A percentile compares a stretch with the other conserved stretches of the same genome.
These are phyloP conservation scores for Heliconius congener DNA, from an alignment of 1,140 invertebrate species.

Conservation along the genomic window DNA sequence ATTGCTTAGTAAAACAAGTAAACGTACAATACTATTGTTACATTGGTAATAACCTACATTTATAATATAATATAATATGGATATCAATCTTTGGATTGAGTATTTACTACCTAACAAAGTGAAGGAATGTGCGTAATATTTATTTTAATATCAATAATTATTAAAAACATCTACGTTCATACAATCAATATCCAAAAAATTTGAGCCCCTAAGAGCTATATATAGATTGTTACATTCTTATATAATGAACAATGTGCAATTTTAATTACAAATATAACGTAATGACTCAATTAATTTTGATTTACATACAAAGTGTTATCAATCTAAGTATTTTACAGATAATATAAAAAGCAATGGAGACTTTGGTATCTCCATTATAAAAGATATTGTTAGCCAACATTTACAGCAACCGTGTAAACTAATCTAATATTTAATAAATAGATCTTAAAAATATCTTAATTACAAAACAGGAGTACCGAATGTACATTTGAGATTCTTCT, in stretches of 20 bases:
- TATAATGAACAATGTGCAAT: conserved; percentile 54
- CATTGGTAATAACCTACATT: conserved; percentile 43
- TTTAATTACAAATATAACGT: conserved; percentile 56
- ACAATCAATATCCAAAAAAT: conserved; percentile 36
- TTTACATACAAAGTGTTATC: conserved; percentile 29
- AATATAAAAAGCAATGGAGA: conserved; percentile 33
- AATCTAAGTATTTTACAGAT: conserved; percentile 16
- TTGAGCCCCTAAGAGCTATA: conserved; percentile 27
- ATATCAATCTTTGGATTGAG: conserved; percentile 74
- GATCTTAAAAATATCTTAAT: conserved; percentile 58
- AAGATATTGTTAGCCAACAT: conserved; percentile 19
- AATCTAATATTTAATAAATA: conserved; percentile 67
- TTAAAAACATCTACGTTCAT: conserved; percentile 33
- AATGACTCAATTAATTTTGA: conserved; percentile 58
- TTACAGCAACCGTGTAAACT: conserved; percentile 39
- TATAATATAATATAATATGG: conserved; percentile 42
- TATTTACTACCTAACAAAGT: conserved; percentile 54
- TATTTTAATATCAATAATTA: conserved; percentile 41
- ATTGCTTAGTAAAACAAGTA: conserved; percentile 34
- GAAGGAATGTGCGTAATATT: conserved; percentile 67
- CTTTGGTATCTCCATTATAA: conserved; percentile 31
- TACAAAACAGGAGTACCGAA: conserved; percentile 56
- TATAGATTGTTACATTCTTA: conserved; percentile 22
- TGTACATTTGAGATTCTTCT: conserved; percentile 67
- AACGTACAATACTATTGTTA: conserved; percentile 39